Base-by-base conservation (phyloP, 1,140 invertebrate species). In the Drosophila ohnishii region DNA sequence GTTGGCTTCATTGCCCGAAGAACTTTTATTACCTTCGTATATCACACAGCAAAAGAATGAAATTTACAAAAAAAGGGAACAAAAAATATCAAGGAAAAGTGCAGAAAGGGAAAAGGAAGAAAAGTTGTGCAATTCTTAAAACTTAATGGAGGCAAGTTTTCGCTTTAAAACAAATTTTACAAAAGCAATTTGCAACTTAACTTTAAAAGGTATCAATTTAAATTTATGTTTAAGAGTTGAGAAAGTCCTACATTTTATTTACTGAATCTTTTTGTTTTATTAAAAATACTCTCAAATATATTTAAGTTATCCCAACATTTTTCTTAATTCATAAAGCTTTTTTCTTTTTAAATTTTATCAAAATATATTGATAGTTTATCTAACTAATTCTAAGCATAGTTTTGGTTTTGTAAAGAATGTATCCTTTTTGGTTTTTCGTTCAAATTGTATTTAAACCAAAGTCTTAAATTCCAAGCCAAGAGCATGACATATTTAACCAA, bases 21-120 rank as follows among this genome's bases (percentile, higher is more conserved):
- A 84, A 85, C 78, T 81, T 85, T 85, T 85, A 85, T 81, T 85
- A 85, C 67, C 73, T 80, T 80, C 74, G 78, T 76, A 71, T 80
- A 69, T 80, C 78, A 80, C 75, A 78, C 65, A 39, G 72, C 53
- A 44, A 28, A 47, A 50, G 73, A 58, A 56, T 55, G 53, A 39
- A 77, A 50, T 57, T 57, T 56, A 74, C 45, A 28, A 39, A 75
- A 51, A 51, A 57, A 53, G 14, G 13, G 10, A 14, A 50, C 2
- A 50, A 25, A 69, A 47, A 47, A 32, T n/a, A 67, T 16, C 28
- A 39, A 3, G 22, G 35, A 56, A 45, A 44, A 40, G 34, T 47
- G 42, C 44, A 39, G n/a, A 34, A 44, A 35, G 37, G 45, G 37
- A 55, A 53, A 61, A 14, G 30, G 32, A 60, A 72, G 37, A 32